These are phyloP conservation scores for Pterois miles DNA, from an alignment of 2,797 vertebrate genomes.

Conservation along the genomic window DNA sequence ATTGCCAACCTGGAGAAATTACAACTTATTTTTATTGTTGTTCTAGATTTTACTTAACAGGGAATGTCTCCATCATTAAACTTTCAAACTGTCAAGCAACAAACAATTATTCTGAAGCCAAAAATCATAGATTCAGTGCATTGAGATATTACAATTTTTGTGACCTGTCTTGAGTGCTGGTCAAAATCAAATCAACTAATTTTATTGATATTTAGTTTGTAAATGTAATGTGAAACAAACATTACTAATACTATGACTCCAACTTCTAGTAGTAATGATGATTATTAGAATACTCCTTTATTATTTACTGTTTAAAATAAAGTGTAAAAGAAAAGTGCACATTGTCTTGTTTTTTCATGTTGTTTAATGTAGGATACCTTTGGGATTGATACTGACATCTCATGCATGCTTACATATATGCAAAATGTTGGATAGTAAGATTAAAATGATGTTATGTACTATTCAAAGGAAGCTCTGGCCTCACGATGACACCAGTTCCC, in stretches of 20 bases:
- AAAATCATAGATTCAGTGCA: not conserved
- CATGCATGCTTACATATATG: not conserved
- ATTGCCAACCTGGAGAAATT: not conserved
- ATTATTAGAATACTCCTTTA: not conserved
- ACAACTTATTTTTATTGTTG: not conserved
- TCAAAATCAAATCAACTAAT: not conserved
- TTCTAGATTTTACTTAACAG: not conserved
- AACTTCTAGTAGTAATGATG: not conserved
- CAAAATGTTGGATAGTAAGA: not conserved
- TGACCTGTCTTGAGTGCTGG: not conserved
- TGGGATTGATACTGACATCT: not conserved
- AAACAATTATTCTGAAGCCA: not conserved
- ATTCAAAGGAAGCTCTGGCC: not conserved
- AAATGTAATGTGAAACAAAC: not conserved
- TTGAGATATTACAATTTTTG: not conserved
- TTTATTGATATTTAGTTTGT: not conserved
- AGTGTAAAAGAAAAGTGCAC: not conserved
- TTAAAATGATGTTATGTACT: not conserved
- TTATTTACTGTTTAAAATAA: not conserved
- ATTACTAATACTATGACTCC: not conserved
- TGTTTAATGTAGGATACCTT: not conserved
- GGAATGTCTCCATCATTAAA: not conserved
- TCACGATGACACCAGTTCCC: conserved; percentile 39
- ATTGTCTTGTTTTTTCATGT: not conserved
- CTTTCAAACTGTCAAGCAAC: not conserved